Percentiles rank a stretch among this genome's conserved stretches.
Evolutionary conservation across 2,113 vertebrate genomes (phyloP).

Genomic region (Speoplatyrhinus poulsoni): DNA sequence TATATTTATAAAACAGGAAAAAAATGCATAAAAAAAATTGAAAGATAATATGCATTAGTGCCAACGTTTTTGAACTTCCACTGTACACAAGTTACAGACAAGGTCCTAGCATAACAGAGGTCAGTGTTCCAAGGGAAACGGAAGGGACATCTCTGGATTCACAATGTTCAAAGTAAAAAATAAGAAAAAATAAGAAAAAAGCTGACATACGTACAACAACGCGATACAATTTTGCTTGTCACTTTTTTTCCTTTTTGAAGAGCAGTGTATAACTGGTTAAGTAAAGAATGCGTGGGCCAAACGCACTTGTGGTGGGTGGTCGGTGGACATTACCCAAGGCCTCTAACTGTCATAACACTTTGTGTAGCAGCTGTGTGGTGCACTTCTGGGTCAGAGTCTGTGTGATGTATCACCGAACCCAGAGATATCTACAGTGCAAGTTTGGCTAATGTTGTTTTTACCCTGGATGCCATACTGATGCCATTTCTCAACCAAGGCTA

Average conservation of each 20-base stretch:
- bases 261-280: constrained; percentile 69
- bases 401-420: constrained; percentile 62
- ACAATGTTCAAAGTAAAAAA: constrained; percentile 64
- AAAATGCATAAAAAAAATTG: constrained; percentile 75
- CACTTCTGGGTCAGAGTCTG: constrained; percentile 49
- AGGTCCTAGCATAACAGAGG: constrained; percentile 61
- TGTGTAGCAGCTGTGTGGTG: constrained; percentile 46
- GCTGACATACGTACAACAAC: constrained; percentile 51
- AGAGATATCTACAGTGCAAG: constrained; percentile 77
- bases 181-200: constrained; percentile 49
- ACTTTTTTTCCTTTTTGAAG: constrained; percentile 60
- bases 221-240: constrained; percentile 74
- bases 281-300: constrained; percentile 42
- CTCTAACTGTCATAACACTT: constrained; percentile 61
- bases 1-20: constrained; percentile 67
- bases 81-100: constrained; percentile 57
- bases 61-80: constrained; percentile 91
- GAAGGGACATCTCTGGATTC: constrained; percentile 68
- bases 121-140: constrained; percentile 75
- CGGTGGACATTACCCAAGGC: constrained; percentile 60
- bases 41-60: constrained; percentile 91
- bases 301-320: not conserved
- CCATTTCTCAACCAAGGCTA: constrained; percentile 56
- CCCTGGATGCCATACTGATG: constrained; percentile 67
- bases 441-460: constrained; percentile 72